These are phyloP conservation scores for Pipa parva DNA, from an alignment of 2,113 vertebrate species.

Conservation along the genomic window DNA sequence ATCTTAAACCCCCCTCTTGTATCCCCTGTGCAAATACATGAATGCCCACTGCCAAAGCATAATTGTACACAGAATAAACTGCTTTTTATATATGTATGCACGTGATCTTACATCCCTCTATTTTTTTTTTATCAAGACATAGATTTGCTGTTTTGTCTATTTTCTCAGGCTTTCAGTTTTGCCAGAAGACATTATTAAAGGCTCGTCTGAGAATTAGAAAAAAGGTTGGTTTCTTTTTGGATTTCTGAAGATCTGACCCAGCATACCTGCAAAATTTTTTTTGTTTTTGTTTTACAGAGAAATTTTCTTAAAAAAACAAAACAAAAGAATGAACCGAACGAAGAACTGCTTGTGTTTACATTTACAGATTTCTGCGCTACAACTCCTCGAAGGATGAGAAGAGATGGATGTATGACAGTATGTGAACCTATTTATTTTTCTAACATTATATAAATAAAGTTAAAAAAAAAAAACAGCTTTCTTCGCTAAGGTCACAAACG, in stretches of 20 bases:
- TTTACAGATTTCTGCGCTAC: slow-evolving; percentile 26
- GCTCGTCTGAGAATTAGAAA: slow-evolving; percentile 1
- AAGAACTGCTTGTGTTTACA: slow-evolving; percentile 31
- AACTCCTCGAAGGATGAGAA: slow-evolving; percentile 17
- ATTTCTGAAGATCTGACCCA: slow-evolving; percentile 21
- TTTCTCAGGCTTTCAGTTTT: too few relatives aligned
- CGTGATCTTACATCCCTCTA: not conserved
- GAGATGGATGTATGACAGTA: slow-evolving; percentile 19
- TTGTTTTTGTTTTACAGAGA: slow-evolving; percentile 1
- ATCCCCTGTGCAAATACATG: not conserved
- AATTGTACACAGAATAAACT: slow-evolving; percentile 7
- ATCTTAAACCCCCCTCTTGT: not conserved
- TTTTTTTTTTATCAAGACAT: slow-evolving; percentile 2
- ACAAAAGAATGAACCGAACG: slow-evolving; percentile 15
- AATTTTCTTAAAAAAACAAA: slow-evolving; percentile 8
- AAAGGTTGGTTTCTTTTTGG: slow-evolving; percentile 20
- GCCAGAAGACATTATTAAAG: not conserved
- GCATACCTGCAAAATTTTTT: slow-evolving; percentile 22
- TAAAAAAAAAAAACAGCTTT: not conserved
- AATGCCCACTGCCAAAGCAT: slow-evolving; percentile 9
- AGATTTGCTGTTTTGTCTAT: slow-evolving; percentile 15
- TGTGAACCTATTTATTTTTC: slow-evolving; percentile 29
- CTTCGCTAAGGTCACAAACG: not conserved
- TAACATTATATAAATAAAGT: slow-evolving; percentile 1
- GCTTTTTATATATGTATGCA: not conserved